A percentile compares a stretch with the other conserved stretches of the same genome.
These are phyloP conservation scores for Anoplius nigerrimus DNA, from an alignment of 2,888 invertebrate genomes.

Conservation along the genomic window DNA sequence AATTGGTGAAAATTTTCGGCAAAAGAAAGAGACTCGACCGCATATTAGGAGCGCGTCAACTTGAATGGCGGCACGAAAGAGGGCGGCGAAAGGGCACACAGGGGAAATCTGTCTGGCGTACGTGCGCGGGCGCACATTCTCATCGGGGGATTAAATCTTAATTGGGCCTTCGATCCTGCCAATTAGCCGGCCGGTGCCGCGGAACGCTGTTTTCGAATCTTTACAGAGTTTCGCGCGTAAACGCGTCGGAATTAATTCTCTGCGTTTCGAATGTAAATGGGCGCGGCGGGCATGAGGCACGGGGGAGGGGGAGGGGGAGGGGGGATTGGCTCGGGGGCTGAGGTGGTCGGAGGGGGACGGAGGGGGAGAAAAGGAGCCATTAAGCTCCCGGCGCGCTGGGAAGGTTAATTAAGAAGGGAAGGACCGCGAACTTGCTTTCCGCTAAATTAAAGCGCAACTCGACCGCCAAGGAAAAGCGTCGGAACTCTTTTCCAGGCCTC, in stretches of 20 bases:
- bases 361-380: background rate
- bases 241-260: slow-evolving; percentile 31
- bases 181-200: slow-evolving; percentile 29
- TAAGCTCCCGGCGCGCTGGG: background rate
- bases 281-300: background rate
- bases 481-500: slow-evolving; percentile 21
- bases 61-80: background rate
- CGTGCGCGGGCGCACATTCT: slow-evolving; percentile 35
- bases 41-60: no score
- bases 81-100: background rate
- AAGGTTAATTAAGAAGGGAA: slow-evolving; percentile 41
- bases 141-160: slow-evolving; percentile 45
- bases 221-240: background rate
- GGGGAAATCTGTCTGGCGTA: slow-evolving; percentile 31
- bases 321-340: background rate
- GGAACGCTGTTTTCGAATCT: slow-evolving; percentile 41
- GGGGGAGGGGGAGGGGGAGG: background rate
- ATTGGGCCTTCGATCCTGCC: slow-evolving; percentile 38
- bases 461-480: slow-evolving; percentile 20
- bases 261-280: slow-evolving; percentile 23
- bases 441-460: slow-evolving; percentile 34
- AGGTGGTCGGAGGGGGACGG: background rate
- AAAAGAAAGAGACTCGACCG: no score
- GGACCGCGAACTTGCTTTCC: slow-evolving; percentile 17
- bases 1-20: no score